Evolutionary conservation across 1,140 invertebrate species (phyloP).

Genomic region (Melipona quadrifasciata): DNA sequence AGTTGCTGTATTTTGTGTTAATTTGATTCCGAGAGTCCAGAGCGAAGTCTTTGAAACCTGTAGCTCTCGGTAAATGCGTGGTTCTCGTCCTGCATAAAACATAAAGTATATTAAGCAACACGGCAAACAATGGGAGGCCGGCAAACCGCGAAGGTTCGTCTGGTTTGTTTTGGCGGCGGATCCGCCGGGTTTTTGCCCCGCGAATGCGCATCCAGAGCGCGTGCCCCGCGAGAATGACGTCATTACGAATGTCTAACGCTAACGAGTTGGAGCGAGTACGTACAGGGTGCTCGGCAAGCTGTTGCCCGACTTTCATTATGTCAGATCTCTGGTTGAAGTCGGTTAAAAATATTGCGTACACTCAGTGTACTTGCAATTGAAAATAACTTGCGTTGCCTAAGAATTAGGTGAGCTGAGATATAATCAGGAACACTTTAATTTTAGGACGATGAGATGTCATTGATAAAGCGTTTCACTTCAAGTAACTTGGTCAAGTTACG

Average conservation of each 20-base stretch:
- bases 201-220: slow-evolving; percentile 2
- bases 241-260: slow-evolving; percentile 25
- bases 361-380: not conserved
- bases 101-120: not conserved
- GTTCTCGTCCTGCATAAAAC: not conserved
- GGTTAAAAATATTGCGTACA: not conserved
- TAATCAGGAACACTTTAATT: too few relatives aligned
- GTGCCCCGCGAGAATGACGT: slow-evolving; percentile 22
- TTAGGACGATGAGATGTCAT: too few relatives aligned
- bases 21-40: not conserved
- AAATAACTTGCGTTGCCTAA: too few relatives aligned
- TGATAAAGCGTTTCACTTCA: too few relatives aligned
- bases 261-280: not conserved
- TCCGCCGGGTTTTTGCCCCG: slow-evolving; percentile 26
- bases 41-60: not conserved
- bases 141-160: slow-evolving; percentile 11
- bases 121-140: not conserved
- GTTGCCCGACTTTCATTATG: not conserved
- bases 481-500: too few relatives aligned
- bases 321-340: not conserved
- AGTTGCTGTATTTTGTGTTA: not conserved
- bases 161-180: slow-evolving; percentile 28
- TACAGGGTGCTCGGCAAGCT: not conserved
- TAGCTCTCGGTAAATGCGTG: not conserved
- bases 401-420: too few relatives aligned